A percentile compares a stretch with the other conserved stretches of the same genome.
Conservation (phyloP, 2,888 invertebrate genomes). For the Muschampia plurimacula region DNA sequence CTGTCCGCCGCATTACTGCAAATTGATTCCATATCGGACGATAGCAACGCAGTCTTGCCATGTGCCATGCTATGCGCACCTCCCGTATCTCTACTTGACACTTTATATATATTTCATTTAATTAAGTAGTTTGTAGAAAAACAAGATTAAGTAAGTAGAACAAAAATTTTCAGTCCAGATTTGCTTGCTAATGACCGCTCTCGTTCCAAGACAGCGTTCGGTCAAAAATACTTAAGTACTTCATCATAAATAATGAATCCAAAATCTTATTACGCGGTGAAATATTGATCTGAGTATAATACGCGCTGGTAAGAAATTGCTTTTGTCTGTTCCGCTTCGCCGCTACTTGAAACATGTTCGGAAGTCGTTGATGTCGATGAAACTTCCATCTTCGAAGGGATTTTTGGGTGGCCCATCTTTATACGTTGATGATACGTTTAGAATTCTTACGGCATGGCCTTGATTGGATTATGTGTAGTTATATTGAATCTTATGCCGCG, state of each 20-base stretch:
- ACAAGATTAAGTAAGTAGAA: neutral
- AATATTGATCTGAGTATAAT: constrained; percentile 40
- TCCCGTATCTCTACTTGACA: constrained; percentile 17
- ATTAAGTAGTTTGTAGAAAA: neutral
- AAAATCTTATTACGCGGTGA: constrained; percentile 41
- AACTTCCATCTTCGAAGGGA: constrained; percentile 35
- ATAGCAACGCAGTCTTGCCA: constrained; percentile 43
- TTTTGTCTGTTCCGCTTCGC: constrained; percentile 40
- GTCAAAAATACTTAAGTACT: constrained; percentile 11
- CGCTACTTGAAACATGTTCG: constrained; percentile 28
- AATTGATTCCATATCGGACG: constrained; percentile 77
- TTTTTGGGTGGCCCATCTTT: constrained; percentile 37
- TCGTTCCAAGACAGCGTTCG: neutral
- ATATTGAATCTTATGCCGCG: too few species aligned
- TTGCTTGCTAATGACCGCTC: constrained; percentile 6
- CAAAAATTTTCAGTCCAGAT: neutral
- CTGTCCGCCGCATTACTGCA: constrained; percentile 73
- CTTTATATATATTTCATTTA: constrained; percentile 16
- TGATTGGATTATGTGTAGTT: neutral
- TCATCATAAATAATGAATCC: constrained; percentile 40
- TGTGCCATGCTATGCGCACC: constrained; percentile 7
- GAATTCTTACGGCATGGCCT: neutral
- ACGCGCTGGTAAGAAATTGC: constrained; percentile 23
- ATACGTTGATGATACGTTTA: neutral
- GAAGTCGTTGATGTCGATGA: constrained; percentile 10